Base-by-base conservation (phyloP, 2,888 invertebrate species). In the Idaea dimidiata region DNA sequence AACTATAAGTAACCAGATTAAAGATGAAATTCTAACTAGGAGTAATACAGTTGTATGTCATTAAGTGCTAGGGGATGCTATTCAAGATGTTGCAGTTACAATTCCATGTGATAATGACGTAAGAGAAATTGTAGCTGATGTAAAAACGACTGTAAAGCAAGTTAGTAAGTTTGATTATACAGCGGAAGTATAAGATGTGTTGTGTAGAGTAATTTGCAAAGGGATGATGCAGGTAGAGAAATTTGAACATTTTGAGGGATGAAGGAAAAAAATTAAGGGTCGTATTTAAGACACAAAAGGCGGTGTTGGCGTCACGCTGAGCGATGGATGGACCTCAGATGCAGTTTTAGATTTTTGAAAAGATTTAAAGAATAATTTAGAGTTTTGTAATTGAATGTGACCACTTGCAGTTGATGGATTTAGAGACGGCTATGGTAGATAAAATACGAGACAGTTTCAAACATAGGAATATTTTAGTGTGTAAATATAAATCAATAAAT, bases 231-330 rank as follows among this genome's bases (percentile, higher is more conserved):
- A 92, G 92, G 92, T 92, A 92, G 82, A 89, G 89, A 90, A 91
- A 91, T 91, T 89, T 82, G 84, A 92, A 91, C 90, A 84, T 87
- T 89, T 83, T 84, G 82, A 89, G 90, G 92, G 92, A 88, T 88
- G 88, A 81, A 79, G 61, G 80, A 86, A 91, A 91, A 89, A 92
- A 91, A 83, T 58, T 80, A 84, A 89, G 91, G 92, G 90, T 89
- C 87, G 87, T 79, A 80, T 87, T 81, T 86, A 81, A 84, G 84
- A 88, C 84, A 91, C 90, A 89, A 91, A 88, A 81, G 84, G 81
- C 78, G 83, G 88, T 83, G 89, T 89, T 79, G 92, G 89, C 89
- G 87, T 89, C 92, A 89, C 80, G 91, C 90, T 76, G 92, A 18
- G 91, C 86, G 81, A 88, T 86, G 78, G 91, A 89, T 88, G 87